These are phyloP conservation scores for Diuraphis noxia DNA, from an alignment of 1,140 invertebrate species.

Conservation along the genomic window DNA sequence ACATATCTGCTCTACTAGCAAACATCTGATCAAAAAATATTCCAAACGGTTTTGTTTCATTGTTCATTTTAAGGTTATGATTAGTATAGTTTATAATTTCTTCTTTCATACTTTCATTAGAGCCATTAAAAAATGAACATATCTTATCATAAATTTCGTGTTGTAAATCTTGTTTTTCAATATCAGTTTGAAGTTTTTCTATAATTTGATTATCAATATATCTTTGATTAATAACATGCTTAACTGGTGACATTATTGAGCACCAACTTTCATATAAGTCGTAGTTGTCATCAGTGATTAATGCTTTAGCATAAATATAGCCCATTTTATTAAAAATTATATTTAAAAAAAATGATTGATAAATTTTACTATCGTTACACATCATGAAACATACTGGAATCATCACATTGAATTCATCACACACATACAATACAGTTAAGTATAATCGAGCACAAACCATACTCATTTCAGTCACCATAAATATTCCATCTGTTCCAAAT, in stretches of 20 bases:
- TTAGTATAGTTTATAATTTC: constrained; percentile 39
- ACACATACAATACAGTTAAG: constrained; percentile 41
- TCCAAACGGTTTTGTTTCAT: constrained; percentile 36
- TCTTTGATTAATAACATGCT: constrained; percentile 41
- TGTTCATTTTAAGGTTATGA: not conserved
- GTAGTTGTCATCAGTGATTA: constrained; percentile 49
- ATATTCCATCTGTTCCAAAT: constrained; percentile 47
- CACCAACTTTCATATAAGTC: constrained; percentile 51
- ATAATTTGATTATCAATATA: constrained; percentile 52
- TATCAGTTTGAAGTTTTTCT: constrained; percentile 36
- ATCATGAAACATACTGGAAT: constrained; percentile 46
- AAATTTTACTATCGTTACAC: constrained; percentile 43
- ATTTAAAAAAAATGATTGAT: constrained; percentile 51
- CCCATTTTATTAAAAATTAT: constrained; percentile 28
- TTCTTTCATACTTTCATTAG: constrained; percentile 26
- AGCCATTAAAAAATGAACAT: constrained; percentile 43
- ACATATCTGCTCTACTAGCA: constrained; percentile 45
- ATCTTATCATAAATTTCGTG: constrained; percentile 49
- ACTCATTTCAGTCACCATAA: constrained; percentile 47
- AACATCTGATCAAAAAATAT: constrained; percentile 43
- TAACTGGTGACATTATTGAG: constrained; percentile 48
- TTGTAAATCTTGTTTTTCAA: constrained; percentile 44
- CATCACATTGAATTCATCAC: constrained; percentile 50
- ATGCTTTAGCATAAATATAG: constrained; percentile 39
- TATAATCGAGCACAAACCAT: constrained; percentile 36